Base-by-base conservation (phyloP, 2,113 vertebrate species). In the Gopherus flavomarginatus region DNA sequence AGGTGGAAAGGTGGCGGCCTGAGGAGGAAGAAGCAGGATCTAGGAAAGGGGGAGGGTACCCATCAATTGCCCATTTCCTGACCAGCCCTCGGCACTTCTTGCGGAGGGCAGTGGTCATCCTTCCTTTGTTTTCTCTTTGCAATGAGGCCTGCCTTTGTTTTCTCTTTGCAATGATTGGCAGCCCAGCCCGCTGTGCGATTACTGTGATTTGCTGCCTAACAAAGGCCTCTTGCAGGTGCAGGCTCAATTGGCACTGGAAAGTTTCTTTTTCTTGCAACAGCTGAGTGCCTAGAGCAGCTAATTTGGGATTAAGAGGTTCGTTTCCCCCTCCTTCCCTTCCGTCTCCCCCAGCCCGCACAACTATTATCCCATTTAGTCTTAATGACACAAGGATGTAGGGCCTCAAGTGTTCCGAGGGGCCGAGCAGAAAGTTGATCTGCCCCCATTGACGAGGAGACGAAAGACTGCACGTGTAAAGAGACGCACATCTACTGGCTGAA, bases 241-340 rank as follows among this genome's bases (percentile, higher is more conserved):
- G 96, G 91, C 94, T 95, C 90, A 92, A 94, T 91, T 91, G 91
- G 93, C 96, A 92, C 89, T 21, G 92, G 75, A 95, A 90, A 97
- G 91, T 95, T 97, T 95, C 79, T 96, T 96, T 97, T 90, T 93
- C 96, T 97, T 96, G 96, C 96, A 96, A 97, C 96, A 97, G 95
- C 96, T 94, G 97, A 89, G 87, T 93, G 96, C 96, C 96, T 89
- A 96, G 93, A 96, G 94, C 97, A 77, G 89, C 89, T 97, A 96
- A 97, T 97, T 96, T 97, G 86, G 80, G 53, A 0, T 86, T 91
- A 83, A 96, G 93, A 81, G 47, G 89, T 94, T 95, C 89, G 85
- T 87, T 95, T 95, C 94, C 94, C 88, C 85, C 77, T 95, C 91
- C 97, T 96, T 92, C 96, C 95, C 96, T 94, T 87, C 97, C 94